A percentile compares a stretch with the other conserved stretches of the same genome.
Evolutionary conservation across 2,113 vertebrate genomes (phyloP).

Genomic region (Chloropsis hardwickii): DNA sequence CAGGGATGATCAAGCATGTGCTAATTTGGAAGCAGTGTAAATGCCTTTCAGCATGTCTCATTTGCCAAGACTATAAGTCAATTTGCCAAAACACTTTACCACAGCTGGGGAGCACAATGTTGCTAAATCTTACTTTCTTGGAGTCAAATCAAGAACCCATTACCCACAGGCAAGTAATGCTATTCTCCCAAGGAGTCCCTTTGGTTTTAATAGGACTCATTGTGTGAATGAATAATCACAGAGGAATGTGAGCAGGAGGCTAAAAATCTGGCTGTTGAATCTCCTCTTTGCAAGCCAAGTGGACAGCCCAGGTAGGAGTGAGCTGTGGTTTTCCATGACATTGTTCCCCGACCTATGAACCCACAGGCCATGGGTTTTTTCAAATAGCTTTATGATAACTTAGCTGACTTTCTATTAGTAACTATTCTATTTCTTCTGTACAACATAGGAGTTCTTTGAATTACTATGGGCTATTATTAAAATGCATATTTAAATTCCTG

Average conservation of each 20-base stretch:
- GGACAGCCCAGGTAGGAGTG: background rate
- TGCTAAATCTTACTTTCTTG: background rate
- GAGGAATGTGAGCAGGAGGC: background rate
- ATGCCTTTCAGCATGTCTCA: background rate
- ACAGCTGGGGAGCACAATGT: background rate
- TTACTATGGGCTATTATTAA: conserved; percentile 55
- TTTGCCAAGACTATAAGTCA: background rate
- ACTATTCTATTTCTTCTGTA: background rate
- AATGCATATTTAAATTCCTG: conserved; percentile 55
- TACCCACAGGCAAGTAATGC: background rate
- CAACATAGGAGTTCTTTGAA: background rate
- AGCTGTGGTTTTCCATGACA: background rate
- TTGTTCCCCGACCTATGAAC: background rate
- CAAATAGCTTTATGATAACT: background rate
- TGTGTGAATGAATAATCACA: conserved; percentile 19
- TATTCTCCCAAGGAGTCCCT: background rate
- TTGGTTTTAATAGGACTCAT: conserved; percentile 1
- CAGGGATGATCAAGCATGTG: background rate
- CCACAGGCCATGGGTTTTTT: background rate
- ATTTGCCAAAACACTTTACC: background rate
- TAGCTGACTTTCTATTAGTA: background rate
- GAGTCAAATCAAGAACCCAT: background rate
- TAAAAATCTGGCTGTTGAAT: background rate
- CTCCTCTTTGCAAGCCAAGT: background rate
- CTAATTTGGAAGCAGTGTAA: background rate